Base-by-base conservation (phyloP, 2,888 invertebrate species). In the Synanthedon vespiformis region DNA sequence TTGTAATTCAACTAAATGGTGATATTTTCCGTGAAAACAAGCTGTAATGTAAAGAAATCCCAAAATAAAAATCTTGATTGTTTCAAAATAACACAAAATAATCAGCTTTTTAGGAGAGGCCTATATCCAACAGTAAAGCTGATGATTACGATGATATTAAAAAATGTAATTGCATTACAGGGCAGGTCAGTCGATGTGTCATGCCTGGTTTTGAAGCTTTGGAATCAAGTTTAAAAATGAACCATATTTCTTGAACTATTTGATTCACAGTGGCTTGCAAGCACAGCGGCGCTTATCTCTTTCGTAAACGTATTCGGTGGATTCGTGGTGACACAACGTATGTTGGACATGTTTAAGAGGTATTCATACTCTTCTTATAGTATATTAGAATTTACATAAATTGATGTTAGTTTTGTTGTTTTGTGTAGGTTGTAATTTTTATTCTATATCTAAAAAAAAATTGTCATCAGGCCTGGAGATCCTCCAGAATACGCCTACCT, bases 331-430 rank as follows among this genome's bases (percentile, higher is more conserved):
- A 96, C 96, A 0, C 93, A 95, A 81, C 88, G 96, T 58, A 96
- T 96, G 96, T 87, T 96, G 75, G 95, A 96, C 76, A 96, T 96
- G 96, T 96, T 96, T 82, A 94, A 92, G 77, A 89, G 93, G 91
- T 91, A 77, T 56, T 58, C 48, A 14, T 48, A 11, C 2, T 41
- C 13, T 41, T 11, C 12, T 12, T 4, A 41, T 41, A n/a, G n/a
- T n/a, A 12, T 16, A 16, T 16, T 16, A 16, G n/a, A 41, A 41
- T 41, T 41, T 4, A n/a, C 1, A 41, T 41, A 41, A 1, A 5
- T 12, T 41, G 12, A 41, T 13, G 12, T 44, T 13, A 44, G 13
- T 12, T 5, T n/a, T 8, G 44, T 44, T 12, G 8, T 5, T 1
- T n/a, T 44, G 13, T 44, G 6, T 44, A 44, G 2, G 1, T 44